Conservation (phyloP, 2,888 invertebrate species). For the Dynastes tityus region DNA sequence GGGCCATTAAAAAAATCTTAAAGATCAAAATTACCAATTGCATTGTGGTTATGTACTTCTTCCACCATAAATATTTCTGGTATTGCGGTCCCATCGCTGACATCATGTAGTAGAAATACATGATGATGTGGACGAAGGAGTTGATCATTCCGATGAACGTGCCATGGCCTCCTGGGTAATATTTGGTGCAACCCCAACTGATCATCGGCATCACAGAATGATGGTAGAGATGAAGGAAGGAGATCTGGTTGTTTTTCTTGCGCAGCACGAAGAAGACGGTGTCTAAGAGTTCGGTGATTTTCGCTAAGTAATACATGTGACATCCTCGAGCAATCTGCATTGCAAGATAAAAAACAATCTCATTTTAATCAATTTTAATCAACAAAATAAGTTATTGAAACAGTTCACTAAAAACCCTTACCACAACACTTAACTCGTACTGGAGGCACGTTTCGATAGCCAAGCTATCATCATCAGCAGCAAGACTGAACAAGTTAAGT, state of each 20-base stretch:
- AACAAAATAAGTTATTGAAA: no score
- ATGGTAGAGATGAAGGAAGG: conserved; percentile 93
- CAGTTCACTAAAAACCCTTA: no score
- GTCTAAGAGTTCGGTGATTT: not conserved
- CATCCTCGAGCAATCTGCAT: conserved; percentile 71
- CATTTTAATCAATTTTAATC: no score
- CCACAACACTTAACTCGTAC: no score
- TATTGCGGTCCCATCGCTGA: conserved; percentile 83
- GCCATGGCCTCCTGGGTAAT: conserved; percentile 77
- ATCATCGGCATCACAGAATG: conserved; percentile 96
- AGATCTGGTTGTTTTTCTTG: conserved; percentile 92
- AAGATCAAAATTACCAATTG: conserved; percentile 78
- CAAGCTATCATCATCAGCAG: no score
- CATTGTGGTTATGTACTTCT: conserved; percentile 85
- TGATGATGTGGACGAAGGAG: conserved; percentile 84
- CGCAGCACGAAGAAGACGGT: conserved; percentile 88
- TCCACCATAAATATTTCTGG: conserved; percentile 85
- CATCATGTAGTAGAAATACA: conserved; percentile 87
- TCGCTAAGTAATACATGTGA: not conserved
- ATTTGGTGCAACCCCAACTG: conserved; percentile 85
- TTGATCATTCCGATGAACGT: conserved; percentile 82
- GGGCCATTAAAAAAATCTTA: conserved; percentile 74
- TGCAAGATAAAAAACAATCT: no score
- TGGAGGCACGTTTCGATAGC: no score
- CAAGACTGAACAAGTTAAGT: no score